Conservation (phyloP, 2,797 vertebrate species). For the Mus caroli region DNA sequence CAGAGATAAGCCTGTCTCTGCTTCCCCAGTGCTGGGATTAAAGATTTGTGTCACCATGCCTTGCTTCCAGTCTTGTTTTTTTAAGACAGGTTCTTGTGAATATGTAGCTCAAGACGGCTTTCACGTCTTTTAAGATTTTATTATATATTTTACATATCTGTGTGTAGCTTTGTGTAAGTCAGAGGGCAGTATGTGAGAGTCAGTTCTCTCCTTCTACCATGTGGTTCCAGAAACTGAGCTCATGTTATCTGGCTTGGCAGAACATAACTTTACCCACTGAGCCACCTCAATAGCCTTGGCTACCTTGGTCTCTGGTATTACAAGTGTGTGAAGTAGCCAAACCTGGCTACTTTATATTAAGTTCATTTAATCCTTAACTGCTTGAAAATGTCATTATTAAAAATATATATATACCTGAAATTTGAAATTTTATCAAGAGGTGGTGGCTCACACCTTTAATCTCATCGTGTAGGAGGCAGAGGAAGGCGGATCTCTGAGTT, state of each 20-base stretch:
- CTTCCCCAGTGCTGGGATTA: not conserved
- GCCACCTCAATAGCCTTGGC: not conserved
- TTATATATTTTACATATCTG: not conserved
- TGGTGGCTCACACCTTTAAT: not conserved
- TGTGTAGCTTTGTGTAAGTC: not conserved
- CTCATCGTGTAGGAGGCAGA: not conserved
- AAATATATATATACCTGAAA: not conserved
- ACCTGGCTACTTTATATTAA: constrained; percentile 8
- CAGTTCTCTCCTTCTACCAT: not conserved
- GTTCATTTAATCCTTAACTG: constrained; percentile 51
- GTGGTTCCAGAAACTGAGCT: not conserved
- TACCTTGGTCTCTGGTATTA: not conserved
- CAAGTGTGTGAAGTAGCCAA: not conserved
- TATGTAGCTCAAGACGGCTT: not conserved
- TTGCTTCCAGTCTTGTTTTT: not conserved
- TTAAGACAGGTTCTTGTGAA: not conserved
- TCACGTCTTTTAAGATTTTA: not conserved
- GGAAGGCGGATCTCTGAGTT: not conserved
- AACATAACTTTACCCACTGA: not conserved
- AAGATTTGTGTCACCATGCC: not conserved
- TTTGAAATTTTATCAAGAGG: too few species aligned
- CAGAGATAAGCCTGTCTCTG: not conserved
- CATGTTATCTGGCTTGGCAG: not conserved
- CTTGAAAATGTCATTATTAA: constrained; percentile 34
- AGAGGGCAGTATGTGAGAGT: not conserved